Evolutionary conservation across 2,113 vertebrate genomes (phyloP).

Genomic region (Sturnus vulgaris): DNA sequence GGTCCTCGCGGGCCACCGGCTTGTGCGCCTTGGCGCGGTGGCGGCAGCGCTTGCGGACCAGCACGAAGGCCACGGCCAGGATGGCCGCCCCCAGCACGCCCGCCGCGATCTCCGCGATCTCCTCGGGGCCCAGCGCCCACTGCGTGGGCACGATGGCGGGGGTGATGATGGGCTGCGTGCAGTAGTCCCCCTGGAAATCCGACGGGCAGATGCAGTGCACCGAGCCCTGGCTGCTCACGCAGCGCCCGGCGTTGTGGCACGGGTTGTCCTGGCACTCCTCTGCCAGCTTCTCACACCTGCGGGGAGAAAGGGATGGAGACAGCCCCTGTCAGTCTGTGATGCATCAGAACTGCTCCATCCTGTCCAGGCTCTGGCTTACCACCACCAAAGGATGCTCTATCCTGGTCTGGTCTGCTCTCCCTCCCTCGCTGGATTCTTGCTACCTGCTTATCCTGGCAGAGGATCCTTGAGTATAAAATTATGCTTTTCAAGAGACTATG

Average conservation of each 20-base stretch:
- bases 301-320: background rate
- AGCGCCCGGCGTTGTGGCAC: constrained; percentile 73
- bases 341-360: background rate
- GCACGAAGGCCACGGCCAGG: constrained; percentile 60
- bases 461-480: background rate
- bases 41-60: constrained; percentile 74
- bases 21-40: constrained; percentile 80
- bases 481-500: background rate
- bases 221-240: constrained; percentile 65
- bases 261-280: constrained; percentile 75
- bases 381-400: background rate
- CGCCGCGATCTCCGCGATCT: constrained; percentile 76
- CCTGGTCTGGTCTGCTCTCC: background rate
- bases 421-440: fast-evolving
- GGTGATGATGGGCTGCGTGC: constrained; percentile 57
- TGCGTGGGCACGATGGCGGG: constrained; percentile 50
- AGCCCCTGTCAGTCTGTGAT: fast-evolving
- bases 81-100: constrained; percentile 69
- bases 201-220: constrained; percentile 70
- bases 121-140: constrained; percentile 70
- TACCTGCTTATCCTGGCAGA: background rate
- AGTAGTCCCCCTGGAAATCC: constrained; percentile 51
- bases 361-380: background rate
- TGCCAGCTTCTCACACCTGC: constrained; percentile 78
- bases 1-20: constrained; percentile 84